phyloP scores from a whole-genome alignment of 1,140 invertebrate genomes.

The Phthorimaea operculella region DNA sequence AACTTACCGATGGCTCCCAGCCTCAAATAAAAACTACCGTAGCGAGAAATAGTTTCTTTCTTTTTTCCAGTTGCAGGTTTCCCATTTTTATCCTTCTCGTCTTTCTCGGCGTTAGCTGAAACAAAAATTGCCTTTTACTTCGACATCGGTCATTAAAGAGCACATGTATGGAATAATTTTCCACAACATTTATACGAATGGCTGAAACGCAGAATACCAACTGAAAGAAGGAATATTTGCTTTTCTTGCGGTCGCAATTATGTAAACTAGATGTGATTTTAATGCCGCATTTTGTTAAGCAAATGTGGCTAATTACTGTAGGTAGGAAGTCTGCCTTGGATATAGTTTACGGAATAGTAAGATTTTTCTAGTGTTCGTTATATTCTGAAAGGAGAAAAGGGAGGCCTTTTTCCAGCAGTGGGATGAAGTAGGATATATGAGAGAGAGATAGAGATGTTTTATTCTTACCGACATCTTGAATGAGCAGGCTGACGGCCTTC shows the following conservation, averaged over 20 bases:
- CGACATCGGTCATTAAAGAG: slow-evolving; percentile 18
- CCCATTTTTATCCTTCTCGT: slow-evolving; percentile 51
- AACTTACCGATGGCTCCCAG: slow-evolving; percentile 78
- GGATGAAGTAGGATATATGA: background rate
- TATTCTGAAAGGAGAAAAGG: slow-evolving; percentile 21
- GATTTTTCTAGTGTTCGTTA: slow-evolving; percentile 5
- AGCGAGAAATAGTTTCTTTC: slow-evolving; percentile 60
- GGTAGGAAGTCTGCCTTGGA: background rate
- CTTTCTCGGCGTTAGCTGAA: slow-evolving; percentile 39
- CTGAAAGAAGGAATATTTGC: slow-evolving; percentile 42
- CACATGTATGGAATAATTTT: slow-evolving; percentile 22
- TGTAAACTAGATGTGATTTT: slow-evolving; percentile 65
- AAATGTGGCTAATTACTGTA: slow-evolving; percentile 54
- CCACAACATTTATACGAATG: slow-evolving; percentile 45
- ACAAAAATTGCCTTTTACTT: slow-evolving; percentile 8
- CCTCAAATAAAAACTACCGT: slow-evolving; percentile 83
- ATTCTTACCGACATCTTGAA: slow-evolving; percentile 49
- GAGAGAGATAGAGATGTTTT: slow-evolving; percentile 15
- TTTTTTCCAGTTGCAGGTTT: slow-evolving; percentile 47
- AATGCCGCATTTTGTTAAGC: slow-evolving; percentile 63
- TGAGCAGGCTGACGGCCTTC: slow-evolving; percentile 53
- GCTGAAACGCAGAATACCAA: slow-evolving; percentile 51
- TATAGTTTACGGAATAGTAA: background rate
- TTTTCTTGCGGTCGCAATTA: slow-evolving; percentile 56
- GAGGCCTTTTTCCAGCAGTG: too few relatives aligned